Evolutionary conservation across 1,140 invertebrate species (phyloP).

Genomic region (Sycobia sp.): DNA sequence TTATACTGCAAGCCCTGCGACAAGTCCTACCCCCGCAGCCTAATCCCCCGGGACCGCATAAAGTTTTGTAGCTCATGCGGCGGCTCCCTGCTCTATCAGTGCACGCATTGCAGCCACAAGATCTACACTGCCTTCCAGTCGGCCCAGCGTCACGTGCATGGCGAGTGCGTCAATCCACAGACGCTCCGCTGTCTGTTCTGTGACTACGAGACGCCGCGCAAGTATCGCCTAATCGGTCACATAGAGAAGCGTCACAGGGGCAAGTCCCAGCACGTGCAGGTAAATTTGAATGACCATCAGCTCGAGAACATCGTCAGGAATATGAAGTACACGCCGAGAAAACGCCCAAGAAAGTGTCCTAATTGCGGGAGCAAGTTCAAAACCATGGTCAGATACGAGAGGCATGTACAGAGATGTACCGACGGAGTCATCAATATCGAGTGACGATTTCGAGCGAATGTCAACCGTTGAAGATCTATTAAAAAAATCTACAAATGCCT

Average conservation of each 20-base stretch:
- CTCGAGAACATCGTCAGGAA: not conserved
- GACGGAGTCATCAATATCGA: no score
- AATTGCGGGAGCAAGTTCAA: slow-evolving; percentile 6
- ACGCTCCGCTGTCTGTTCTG: slow-evolving; percentile 1
- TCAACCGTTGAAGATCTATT: no score
- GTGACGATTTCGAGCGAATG: no score
- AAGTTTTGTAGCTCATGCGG: not conserved
- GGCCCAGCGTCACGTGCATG: slow-evolving; percentile 10
- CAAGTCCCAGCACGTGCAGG: not conserved
- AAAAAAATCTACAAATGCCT: no score
- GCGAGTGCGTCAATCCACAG: slow-evolving; percentile 11
- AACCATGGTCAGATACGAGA: not conserved
- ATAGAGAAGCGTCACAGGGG: not conserved
- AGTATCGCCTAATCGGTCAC: slow-evolving; percentile 4
- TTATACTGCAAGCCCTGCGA: not conserved
- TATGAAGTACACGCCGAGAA: not conserved
- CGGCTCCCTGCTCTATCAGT: not conserved
- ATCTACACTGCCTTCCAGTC: not conserved
- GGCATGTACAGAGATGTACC: not conserved
- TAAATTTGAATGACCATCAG: not conserved
- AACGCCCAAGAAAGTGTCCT: not conserved
- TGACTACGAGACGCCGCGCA: slow-evolving; percentile 2
- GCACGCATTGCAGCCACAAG: not conserved
- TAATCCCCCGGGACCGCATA: not conserved
- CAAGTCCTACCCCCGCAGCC: not conserved